Evolutionary conservation across 2,113 vertebrate species (phyloP), one percentile per base, ranked within the genome.

Genomic region (Coptodon bakossiorum): DNA sequence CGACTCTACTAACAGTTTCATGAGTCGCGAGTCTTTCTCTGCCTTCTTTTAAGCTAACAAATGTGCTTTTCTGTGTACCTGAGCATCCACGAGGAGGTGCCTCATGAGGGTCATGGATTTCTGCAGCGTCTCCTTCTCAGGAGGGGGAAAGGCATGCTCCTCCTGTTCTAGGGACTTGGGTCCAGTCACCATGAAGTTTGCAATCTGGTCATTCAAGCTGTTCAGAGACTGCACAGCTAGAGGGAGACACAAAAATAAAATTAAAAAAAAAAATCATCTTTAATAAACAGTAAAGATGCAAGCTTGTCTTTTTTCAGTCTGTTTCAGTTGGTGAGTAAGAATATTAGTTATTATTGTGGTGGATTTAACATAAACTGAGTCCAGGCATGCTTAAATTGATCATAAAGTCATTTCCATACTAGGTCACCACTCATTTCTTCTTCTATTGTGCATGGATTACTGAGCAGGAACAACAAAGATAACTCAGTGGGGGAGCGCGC

Each of bases 171-270:
- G 84, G 0, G 97, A 45, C 93, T 97, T 97, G 1, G 97, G 96
- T 91, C 97, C 96, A 93, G 96, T 96, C 93, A 98, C 93, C 1
- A 98, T 98, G 63, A 99, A 97, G 86, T 96, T 97, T 5, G 98
- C 98, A 90, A 99, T 98, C 96, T 98, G 98, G 96, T 98, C 97
- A 2, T 99, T 99, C 66, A 99, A 90, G 86, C 97, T 98, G 88
- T 98, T 98, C 88, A 99, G 90, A 0, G 98, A 98, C 80, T 98
- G 97, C 73, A 98, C 98, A 1, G 98, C 98, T 99, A 94, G 63
- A 81, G 50, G 73, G 76, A 84, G 16, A 92, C 66, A 92, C 78
- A 91, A 6, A 83, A 56, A 83, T 16, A 31, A 5, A 8, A 6
- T 3, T 0, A n/a, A n/a, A n/a, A 0, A 6, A 40, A 66, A 56